phyloP scores from a whole-genome alignment of 2,888 invertebrate species.

The Meiosimyza decipiens region DNA sequence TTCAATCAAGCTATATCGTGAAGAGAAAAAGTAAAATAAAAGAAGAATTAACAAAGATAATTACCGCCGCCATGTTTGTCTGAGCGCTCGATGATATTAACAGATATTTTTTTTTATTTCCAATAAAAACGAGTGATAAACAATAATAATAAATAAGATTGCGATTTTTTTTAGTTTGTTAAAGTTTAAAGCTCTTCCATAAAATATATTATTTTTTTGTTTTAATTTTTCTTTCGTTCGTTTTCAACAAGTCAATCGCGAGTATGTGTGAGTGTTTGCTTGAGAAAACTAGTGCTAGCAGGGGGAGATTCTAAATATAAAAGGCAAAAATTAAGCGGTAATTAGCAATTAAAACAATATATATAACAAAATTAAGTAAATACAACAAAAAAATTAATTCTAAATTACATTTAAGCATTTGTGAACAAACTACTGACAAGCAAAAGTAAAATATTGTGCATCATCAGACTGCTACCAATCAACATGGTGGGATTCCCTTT shows the following conservation, averaged over 20 bases:
- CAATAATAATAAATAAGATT: conserved; percentile 6
- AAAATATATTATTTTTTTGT: neutral
- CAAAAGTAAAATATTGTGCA: no score
- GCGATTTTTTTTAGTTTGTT: no score
- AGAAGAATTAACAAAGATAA: conserved; percentile 10
- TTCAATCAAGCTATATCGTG: conserved; percentile 1
- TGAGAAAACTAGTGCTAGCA: neutral
- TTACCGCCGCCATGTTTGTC: conserved; percentile 28
- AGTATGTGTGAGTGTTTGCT: neutral
- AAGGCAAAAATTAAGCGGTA: conserved; percentile 7
- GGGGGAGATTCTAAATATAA: neutral
- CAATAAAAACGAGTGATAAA: conserved; percentile 7
- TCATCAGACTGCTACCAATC: no score
- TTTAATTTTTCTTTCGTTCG: conserved; percentile 15
- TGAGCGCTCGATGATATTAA: conserved; percentile 20
- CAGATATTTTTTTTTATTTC: conserved; percentile 26
- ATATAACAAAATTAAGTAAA: neutral
- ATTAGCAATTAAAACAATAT: neutral
- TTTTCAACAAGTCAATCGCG: conserved; percentile 4
- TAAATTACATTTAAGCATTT: neutral
- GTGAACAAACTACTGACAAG: no score
- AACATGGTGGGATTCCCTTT: no score
- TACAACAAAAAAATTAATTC: neutral
- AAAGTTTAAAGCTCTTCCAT: neutral
- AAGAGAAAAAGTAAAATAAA: conserved; percentile 6